Evolutionary conservation across 2,797 vertebrate genomes (phyloP), one percentile per base, ranked within the genome.

Genomic region (Xyrichtys novacula): DNA sequence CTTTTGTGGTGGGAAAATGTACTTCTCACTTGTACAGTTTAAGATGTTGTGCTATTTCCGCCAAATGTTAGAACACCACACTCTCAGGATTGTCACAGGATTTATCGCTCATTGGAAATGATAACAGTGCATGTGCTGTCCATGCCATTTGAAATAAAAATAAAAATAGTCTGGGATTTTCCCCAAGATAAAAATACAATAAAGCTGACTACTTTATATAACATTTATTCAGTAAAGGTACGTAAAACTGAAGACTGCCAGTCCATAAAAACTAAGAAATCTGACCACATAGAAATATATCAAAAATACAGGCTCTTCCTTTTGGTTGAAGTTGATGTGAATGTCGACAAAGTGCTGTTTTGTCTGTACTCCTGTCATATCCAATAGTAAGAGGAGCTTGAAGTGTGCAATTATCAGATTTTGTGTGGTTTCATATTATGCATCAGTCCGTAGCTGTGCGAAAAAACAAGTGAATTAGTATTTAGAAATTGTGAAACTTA

Each of bases 1-100:
- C 69, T 80, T 81, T 67, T 85, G 83, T 85, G 85, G 80, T 89
- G 85, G 82, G 82, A 83, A 81, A 82, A 81, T 86, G 70, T 68
- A 85, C 85, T 85, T 84, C 75, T 88, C 80, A 79, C 84, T 85
- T 82, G 75, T 73, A 53, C 59, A 61, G 32, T 78, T 84, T 53
- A 81, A 76, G 63, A 84, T 65, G 65, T 62, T 60, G 40, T 25
- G 23, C 59, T 69, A 47, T 76, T 74, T 76, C 56, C 2, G 42
- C 71, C 78, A 86, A 75, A 85, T 62, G 61, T 63, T 14, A 59
- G 54, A 48, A 65, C 62, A 64, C 49, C 63, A 65, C 78, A 71
- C 61, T 74, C 71, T 19, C 2, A 70, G 71, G 66, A 50, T 59
- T 46, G 71, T 61, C 46, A 12, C 44, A 66, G 62, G 70, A 80